phyloP scores from a whole-genome alignment of 2,888 invertebrate species.

The Sminthurinus aureus region DNA sequence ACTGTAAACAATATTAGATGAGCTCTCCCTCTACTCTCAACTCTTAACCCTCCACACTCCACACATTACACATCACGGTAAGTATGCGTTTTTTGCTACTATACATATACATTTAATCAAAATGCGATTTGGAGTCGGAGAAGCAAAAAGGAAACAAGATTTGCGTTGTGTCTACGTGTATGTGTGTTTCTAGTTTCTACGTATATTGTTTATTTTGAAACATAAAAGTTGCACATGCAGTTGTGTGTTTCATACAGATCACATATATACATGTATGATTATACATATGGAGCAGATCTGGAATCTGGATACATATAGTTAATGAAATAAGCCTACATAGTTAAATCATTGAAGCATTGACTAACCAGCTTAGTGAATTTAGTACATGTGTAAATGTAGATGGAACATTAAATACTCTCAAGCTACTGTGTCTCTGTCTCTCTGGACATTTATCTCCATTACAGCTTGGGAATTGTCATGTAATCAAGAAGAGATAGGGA shows the following conservation, averaged over 20 bases:
- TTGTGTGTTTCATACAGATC: not conserved
- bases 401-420: slow-evolving; percentile 39
- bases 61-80: not conserved
- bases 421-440: slow-evolving; percentile 12
- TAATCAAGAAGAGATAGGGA: slow-evolving; percentile 53
- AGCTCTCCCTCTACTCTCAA: not conserved
- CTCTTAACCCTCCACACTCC: not conserved
- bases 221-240: not conserved
- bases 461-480: slow-evolving; percentile 52
- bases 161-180: not conserved
- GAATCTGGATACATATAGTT: not conserved
- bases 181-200: no score
- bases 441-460: slow-evolving; percentile 58
- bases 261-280: no score
- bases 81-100: not conserved
- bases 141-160: not conserved
- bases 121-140: slow-evolving; percentile 43
- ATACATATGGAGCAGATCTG: no score
- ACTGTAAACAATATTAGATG: not conserved
- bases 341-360: slow-evolving; percentile 36
- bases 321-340: slow-evolving; percentile 15
- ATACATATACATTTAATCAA: slow-evolving; percentile 50
- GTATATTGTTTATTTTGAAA: not conserved
- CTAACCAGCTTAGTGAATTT: slow-evolving; percentile 40
- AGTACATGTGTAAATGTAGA: slow-evolving; percentile 39